Base-by-base conservation (phyloP, 2,113 vertebrate genomes). In the Grammomys dolichurus region DNA sequence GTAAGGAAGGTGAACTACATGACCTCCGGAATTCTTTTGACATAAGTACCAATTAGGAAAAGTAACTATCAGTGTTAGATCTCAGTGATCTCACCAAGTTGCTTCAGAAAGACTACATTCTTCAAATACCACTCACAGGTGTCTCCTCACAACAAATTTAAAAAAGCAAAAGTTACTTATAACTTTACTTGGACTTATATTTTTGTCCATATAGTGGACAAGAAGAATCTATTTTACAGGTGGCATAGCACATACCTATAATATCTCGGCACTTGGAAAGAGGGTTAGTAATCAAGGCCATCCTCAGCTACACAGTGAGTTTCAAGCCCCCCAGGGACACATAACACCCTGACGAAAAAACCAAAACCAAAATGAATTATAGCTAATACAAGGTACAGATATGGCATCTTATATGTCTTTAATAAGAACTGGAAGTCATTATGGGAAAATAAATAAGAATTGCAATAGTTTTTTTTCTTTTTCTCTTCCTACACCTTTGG, bases 131-230 rank as follows among this genome's bases (percentile, higher is more conserved):
- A 72, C 69, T 13, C 51, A 88, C 51, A 87, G 90, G 36, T 91
- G 36, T 92, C 70, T 92, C 81, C 91, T 97, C 87, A 87, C 10
- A 76, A 95, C 6, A 87, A 91, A 93, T 90, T 88, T 7, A 26
- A 93, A 96, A 93, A 63, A 65, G n/a, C 24, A 48, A 70, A 1
- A 17, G 16, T 54, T 95, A 95, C 63, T 92, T 70, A 81, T 60
- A 75, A 90, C 96, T 92, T 97, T 93, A 87, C 92, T 96, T 95
- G 76, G 43, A 89, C 96, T 73, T 65, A 81, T 16, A 46, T 87
- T 87, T 95, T 97, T 93, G 16, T 43, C 90, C 94, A 80, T 65
- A 75, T 69, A 76, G 58, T 96, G 17, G n/a, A 90, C 75, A 96
- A 88, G 85, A 92, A 89, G 73, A 84, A 92, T 84, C 94, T 43